Base-by-base conservation (phyloP, 2,797 vertebrate genomes). In the Decapterus maruadsi region DNA sequence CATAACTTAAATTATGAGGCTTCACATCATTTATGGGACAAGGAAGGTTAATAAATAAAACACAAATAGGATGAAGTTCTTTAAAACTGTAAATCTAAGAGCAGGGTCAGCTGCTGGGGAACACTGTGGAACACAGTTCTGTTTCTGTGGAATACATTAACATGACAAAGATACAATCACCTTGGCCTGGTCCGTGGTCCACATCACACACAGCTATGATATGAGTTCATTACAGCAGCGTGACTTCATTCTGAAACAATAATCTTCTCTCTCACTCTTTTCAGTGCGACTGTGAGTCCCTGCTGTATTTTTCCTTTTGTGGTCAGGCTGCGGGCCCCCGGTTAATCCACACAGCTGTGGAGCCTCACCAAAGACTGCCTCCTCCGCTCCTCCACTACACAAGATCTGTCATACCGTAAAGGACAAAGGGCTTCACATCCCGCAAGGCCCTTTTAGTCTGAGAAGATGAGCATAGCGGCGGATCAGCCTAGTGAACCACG, bases 241-340 rank as follows among this genome's bases (percentile, higher is more conserved):
- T 17, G 65, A 56, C 43, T 68, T 57, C 40, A 53, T 26, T 63
- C 36, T 58, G 45, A 20, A 2, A 1, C 38, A 9, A 68, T 79
- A 54, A 72, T 72, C 77, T 61, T n/a, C 61, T 57, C 60, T 53
- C 71, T 63, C 51, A 51, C 60, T 56, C 71, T 60, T 80, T 58
- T 51, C 48, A 45, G 34, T 60, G 19, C 34, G 20, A 69, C 70
- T 6, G 29, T 34, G n/a, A 60, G 54, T 43, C 60, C 13, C 46
- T 26, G 60, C 45, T 63, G 46, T 42, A 65, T 78, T 78, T 87
- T 77, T 79, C 88, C 90, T 87, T 91, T 89, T 91, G 86, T 89
- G 90, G 88, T 91, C 86, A 88, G 69, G 57, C 78, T 58, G 61
- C 38, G 2, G 68, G 4, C 48, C 54, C 20, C 12, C 8, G 16